A percentile compares a stretch with the other conserved stretches of the same genome.
These are phyloP conservation scores for Phalloptychus januarius DNA, from an alignment of 2,797 vertebrate species.

Conservation along the genomic window DNA sequence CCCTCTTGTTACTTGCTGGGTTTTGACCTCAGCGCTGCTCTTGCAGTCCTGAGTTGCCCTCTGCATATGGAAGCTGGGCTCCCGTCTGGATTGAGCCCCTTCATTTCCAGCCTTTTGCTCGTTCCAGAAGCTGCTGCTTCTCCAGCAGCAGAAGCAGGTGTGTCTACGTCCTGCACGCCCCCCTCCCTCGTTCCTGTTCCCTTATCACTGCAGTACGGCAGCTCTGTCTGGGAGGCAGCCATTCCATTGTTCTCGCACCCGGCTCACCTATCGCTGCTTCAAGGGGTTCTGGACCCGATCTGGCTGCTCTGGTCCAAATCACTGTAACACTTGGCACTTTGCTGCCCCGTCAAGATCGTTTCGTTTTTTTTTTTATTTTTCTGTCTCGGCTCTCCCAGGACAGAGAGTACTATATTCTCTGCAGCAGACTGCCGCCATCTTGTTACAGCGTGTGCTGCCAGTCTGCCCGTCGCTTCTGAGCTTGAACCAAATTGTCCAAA, in stretches of 20 bases:
- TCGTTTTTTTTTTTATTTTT: constrained; percentile 13
- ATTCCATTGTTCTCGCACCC: constrained; percentile 75
- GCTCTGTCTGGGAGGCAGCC: constrained; percentile 73
- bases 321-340: constrained; percentile 69
- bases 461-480: constrained; percentile 60
- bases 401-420: constrained; percentile 52
- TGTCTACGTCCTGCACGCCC: constrained; percentile 61
- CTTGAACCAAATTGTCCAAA: constrained; percentile 56
- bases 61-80: constrained; percentile 45
- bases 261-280: constrained; percentile 61
- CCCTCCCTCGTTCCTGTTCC: constrained; percentile 54
- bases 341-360: constrained; percentile 56
- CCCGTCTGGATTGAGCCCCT: constrained; percentile 22
- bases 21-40: constrained; percentile 35
- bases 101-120: constrained; percentile 22
- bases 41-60: constrained; percentile 63
- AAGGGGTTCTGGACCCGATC: constrained; percentile 53
- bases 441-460: constrained; percentile 62
- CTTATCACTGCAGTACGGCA: constrained; percentile 78
- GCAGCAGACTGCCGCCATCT: constrained; percentile 76
- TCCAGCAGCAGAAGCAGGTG: constrained; percentile 69
- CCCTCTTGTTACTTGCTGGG: constrained; percentile 25
- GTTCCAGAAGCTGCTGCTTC: constrained; percentile 58
- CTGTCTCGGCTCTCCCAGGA: constrained; percentile 59
- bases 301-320: constrained; percentile 61